Evolutionary conservation across 2,113 vertebrate species (phyloP).

Genomic region (Gambusia affinis): DNA sequence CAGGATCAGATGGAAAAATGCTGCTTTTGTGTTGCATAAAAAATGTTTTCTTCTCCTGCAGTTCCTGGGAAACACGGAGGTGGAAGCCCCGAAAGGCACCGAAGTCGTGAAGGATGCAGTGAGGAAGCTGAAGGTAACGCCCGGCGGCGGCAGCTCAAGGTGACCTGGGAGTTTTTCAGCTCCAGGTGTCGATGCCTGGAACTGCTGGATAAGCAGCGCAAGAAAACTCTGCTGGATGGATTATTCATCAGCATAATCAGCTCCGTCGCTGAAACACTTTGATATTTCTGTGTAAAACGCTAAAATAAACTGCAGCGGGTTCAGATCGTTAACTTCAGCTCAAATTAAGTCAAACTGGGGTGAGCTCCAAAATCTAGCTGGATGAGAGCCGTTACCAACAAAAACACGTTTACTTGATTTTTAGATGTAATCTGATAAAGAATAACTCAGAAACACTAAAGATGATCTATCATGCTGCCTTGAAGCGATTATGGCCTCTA

Average conservation of each 20-base stretch:
- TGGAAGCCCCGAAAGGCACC: slow-evolving; percentile 97
- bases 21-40: not conserved
- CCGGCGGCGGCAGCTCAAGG: slow-evolving; percentile 31
- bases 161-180: slow-evolving; percentile 52
- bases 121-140: slow-evolving; percentile 93
- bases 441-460: too few relatives aligned
- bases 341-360: not conserved
- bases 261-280: not conserved
- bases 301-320: too few relatives aligned
- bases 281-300: not conserved
- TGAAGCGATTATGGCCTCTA: too few relatives aligned
- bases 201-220: slow-evolving; percentile 35
- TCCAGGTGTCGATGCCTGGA: slow-evolving; percentile 10
- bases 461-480: too few relatives aligned
- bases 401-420: too few relatives aligned
- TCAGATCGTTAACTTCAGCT: not conserved
- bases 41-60: slow-evolving; percentile 59
- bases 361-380: not conserved
- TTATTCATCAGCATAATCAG: slow-evolving; percentile 24
- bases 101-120: slow-evolving; percentile 97
- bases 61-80: slow-evolving; percentile 97
- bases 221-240: slow-evolving; percentile 13
- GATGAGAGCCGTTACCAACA: not conserved
- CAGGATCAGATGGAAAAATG: not conserved
- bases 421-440: too few relatives aligned